Base-by-base conservation (phyloP, 2,113 vertebrate species). In the Pygoscelis adeliae region DNA sequence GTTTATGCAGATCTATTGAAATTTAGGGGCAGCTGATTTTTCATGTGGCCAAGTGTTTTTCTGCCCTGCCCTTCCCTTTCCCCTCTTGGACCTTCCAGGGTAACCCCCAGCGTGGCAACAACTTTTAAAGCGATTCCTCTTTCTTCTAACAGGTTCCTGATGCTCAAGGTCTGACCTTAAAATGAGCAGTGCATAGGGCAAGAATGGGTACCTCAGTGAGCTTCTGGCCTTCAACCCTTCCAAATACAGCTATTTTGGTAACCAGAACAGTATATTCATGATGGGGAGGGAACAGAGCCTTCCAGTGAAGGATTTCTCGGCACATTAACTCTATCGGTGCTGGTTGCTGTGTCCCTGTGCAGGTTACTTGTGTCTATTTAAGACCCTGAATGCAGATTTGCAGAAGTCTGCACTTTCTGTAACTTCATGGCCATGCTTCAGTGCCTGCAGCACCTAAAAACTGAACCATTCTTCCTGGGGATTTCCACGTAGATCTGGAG, bases 111-210 rank as follows among this genome's bases (percentile, higher is more conserved):
- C 58, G 85, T 65, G 92, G 79, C 77, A 88, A 90, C 93, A 94
- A 74, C 83, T 97, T 96, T 77, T 81, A 73, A 97, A 96, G 62
- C 1, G 26, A 85, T 78, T 95, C 67, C 3, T 87, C 71, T 97
- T 91, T 93, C 87, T 95, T 91, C 94, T 96, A 97, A 97, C 36
- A 47, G 84, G 90, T 97, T 97, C 97, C 96, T 96, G 96, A 97
- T 96, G 92, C 59, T 89, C 83, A 97, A 89, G 95, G 93, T 93
- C 95, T 97, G 97, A 98, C 94, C 95, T 97, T 95, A 91, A 84
- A 80, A 52, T 44, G 59, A 79, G 89, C 69, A 71, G 84, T 69
- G 83, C 90, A 91, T 34, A 76, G 94, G 87, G 74, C 61, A 82
- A 96, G 93, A 90, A 79, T 36, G 89, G 81, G 94, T 52, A 92